A percentile compares a stretch with the other conserved stretches of the same genome.
These are phyloP conservation scores for Sarcophaga rosellei DNA, from an alignment of 2,888 invertebrate species.

Conservation along the genomic window DNA sequence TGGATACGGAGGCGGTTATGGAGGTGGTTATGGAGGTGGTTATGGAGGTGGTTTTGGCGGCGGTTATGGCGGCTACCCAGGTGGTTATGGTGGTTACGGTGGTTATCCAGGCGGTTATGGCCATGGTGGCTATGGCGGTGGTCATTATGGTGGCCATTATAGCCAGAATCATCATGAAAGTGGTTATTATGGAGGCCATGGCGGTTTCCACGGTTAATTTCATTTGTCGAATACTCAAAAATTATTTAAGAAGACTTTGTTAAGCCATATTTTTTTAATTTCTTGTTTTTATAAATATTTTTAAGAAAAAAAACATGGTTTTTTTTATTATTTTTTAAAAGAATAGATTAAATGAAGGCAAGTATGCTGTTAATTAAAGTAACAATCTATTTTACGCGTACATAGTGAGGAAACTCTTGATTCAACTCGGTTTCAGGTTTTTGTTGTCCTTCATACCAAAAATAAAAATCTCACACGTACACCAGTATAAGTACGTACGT, in stretches of 20 bases:
- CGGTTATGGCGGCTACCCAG: conserved; percentile 61
- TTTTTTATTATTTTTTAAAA: too few relatives aligned
- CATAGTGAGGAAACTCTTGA: too few relatives aligned
- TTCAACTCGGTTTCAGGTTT: conserved; percentile 34
- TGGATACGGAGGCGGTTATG: conserved; percentile 71
- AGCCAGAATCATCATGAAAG: conserved; percentile 60
- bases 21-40: conserved; percentile 72
- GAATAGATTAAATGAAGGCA: too few relatives aligned
- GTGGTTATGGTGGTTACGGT: conserved; percentile 51
- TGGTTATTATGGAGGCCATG: conserved; percentile 61
- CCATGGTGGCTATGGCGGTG: conserved; percentile 70
- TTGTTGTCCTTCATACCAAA: conserved; percentile 36
- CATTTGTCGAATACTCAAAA: conserved; percentile 14
- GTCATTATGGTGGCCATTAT: conserved; percentile 70
- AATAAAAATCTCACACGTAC: background rate
- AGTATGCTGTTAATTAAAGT: too few relatives aligned
- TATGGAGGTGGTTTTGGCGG: conserved; percentile 69
- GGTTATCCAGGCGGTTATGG: conserved; percentile 68
- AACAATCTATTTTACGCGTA: too few relatives aligned
- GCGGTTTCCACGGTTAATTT: conserved; percentile 60
- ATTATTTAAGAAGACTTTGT: conserved; percentile 24
- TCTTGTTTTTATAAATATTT: too few relatives aligned
- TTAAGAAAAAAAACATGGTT: too few relatives aligned
- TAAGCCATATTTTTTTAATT: conserved; percentile 40
- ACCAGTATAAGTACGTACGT: background rate